Percentiles rank a stretch among this genome's conserved stretches.
These are phyloP conservation scores for Pangasius djambal DNA, from an alignment of 2,797 vertebrate species.

Conservation along the genomic window DNA sequence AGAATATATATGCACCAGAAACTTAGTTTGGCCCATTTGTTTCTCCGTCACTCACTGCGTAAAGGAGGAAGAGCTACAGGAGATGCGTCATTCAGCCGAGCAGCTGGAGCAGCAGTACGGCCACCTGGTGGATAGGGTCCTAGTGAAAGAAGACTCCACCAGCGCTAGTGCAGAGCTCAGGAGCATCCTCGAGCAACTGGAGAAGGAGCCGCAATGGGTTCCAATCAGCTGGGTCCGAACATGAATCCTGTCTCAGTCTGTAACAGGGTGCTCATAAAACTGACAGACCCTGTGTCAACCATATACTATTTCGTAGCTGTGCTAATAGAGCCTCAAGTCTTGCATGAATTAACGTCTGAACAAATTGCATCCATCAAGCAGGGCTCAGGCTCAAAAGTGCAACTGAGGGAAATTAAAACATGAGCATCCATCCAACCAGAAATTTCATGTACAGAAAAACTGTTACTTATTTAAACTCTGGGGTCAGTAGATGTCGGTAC, in stretches of 20 bases:
- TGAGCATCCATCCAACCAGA: background rate
- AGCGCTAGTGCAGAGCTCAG: conserved; percentile 82
- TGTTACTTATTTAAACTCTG: background rate
- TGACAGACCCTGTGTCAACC: conserved; percentile 15
- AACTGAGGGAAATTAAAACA: background rate
- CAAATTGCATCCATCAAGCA: background rate
- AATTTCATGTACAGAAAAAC: background rate
- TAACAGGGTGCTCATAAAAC: conserved; percentile 13
- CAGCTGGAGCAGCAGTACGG: conserved; percentile 85
- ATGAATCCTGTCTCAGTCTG: conserved; percentile 2
- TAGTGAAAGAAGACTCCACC: conserved; percentile 86
- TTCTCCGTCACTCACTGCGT: conserved; percentile 3
- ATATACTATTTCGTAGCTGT: conserved; percentile 12
- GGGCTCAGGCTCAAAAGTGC: background rate
- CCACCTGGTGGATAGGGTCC: conserved; percentile 84
- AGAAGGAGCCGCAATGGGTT: conserved; percentile 86
- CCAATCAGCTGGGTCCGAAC: conserved; percentile 84
- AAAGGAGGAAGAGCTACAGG: conserved; percentile 87
- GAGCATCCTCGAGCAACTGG: conserved; percentile 80
- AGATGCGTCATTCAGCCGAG: conserved; percentile 84
- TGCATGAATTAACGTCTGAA: conserved; percentile 20
- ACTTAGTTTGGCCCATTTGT: background rate
- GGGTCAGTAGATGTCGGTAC: background rate
- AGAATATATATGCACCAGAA: background rate
- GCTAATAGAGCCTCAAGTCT: conserved; percentile 4